phyloP scores from a whole-genome alignment of 2,797 vertebrate species.

The Silurus aristotelis region DNA sequence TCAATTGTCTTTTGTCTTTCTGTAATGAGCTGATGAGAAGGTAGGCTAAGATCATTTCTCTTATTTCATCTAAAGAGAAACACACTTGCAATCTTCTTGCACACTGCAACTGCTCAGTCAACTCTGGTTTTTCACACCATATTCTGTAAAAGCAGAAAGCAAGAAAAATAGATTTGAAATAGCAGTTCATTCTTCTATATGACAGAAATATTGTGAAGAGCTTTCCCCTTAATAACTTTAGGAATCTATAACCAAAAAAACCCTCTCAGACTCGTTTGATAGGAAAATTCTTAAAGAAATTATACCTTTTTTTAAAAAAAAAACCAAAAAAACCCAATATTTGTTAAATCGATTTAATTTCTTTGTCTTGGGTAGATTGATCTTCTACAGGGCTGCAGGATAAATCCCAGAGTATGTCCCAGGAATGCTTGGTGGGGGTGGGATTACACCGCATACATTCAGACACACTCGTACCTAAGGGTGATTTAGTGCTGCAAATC shows the following conservation, averaged over 20 bases:
- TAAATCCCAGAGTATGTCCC: not conserved
- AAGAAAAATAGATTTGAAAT: too few species aligned
- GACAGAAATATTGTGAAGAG: too few species aligned
- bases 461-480: not conserved
- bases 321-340: too few species aligned
- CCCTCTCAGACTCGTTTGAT: too few species aligned
- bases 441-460: not conserved
- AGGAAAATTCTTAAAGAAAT: too few species aligned
- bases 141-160: constrained; percentile 10
- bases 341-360: not conserved
- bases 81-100: constrained; percentile 7
- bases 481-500: not conserved
- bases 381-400: not conserved
- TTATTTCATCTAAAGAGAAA: constrained; percentile 12
- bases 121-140: constrained; percentile 25
- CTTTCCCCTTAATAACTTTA: too few species aligned
- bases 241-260: too few species aligned
- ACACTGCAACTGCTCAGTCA: constrained; percentile 18
- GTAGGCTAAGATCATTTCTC: constrained; percentile 5
- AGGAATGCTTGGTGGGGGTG: not conserved
- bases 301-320: too few species aligned
- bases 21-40: constrained; percentile 23
- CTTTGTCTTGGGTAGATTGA: not conserved
- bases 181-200: too few species aligned
- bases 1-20: not conserved